Conservation (phyloP, 2,113 vertebrate species). For the Phalacrocorax aristotelis region DNA sequence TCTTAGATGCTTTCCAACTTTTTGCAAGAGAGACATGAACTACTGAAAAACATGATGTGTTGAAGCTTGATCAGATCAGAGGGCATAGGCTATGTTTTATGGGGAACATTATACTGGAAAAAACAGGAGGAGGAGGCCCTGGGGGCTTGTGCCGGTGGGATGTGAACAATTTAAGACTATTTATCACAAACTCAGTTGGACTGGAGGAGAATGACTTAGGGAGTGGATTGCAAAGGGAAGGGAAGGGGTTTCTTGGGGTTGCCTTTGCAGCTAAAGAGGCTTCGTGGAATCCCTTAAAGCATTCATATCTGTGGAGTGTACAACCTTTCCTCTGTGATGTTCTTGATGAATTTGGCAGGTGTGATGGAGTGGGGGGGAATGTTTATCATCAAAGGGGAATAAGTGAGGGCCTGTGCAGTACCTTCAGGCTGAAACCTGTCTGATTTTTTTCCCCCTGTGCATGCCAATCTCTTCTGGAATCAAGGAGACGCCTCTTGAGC, state of each 20-base stretch:
- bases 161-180: neutral
- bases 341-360: constrained; percentile 64
- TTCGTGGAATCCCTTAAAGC: constrained; percentile 65
- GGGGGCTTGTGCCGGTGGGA: neutral
- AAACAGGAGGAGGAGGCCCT: neutral
- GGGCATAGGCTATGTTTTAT: neutral
- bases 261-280: constrained; percentile 40
- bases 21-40: neutral
- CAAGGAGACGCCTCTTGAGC: constrained; percentile 61
- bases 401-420: constrained; percentile 63
- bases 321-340: constrained; percentile 62
- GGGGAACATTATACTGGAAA: neutral
- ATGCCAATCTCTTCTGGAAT: constrained; percentile 66
- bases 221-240: neutral
- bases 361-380: neutral
- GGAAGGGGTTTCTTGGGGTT: constrained; percentile 47
- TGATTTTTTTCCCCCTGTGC: constrained; percentile 61
- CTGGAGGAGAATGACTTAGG: neutral
- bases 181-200: neutral
- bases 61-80: constrained; percentile 45
- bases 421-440: constrained; percentile 69
- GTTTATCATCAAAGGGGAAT: constrained; percentile 70
- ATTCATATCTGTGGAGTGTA: neutral
- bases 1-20: neutral
- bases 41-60: neutral